Percentiles rank a stretch among this genome's conserved stretches.
phyloP scores from a whole-genome alignment of 2,797 vertebrate genomes.

The Sylvilagus floridanus region DNA sequence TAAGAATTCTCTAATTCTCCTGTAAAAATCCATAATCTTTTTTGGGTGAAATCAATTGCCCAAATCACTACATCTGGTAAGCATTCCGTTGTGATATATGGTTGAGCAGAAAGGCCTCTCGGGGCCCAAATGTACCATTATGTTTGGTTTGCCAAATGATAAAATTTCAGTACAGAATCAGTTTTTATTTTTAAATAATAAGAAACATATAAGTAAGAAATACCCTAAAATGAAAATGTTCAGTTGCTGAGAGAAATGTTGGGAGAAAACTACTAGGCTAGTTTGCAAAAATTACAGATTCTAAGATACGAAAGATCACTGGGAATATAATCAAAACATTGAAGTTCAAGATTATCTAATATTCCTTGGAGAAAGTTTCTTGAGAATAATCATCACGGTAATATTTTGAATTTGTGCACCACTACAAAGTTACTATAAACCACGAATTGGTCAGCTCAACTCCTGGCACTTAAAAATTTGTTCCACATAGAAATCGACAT shows the following conservation, averaged over 20 bases:
- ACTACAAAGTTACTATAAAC: background rate
- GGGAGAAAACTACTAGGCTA: constrained; percentile 32
- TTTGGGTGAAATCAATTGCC: background rate
- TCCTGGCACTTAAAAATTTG: background rate
- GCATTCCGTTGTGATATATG: background rate
- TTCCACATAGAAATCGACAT: background rate
- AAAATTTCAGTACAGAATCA: constrained; percentile 79
- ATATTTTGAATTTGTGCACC: background rate
- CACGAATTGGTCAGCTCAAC: background rate
- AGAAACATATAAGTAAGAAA: constrained; percentile 48
- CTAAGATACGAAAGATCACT: constrained; percentile 14
- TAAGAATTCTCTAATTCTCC: background rate
- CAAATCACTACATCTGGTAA: constrained; percentile 61
- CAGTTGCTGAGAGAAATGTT: constrained; percentile 24
- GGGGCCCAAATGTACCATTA: constrained; percentile 58
- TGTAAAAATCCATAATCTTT: background rate
- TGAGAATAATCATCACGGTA: background rate
- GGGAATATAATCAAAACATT: constrained; percentile 35
- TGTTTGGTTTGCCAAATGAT: constrained; percentile 76
- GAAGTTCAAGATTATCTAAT: constrained; percentile 17
- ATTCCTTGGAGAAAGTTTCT: background rate
- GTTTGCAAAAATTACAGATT: constrained; percentile 62
- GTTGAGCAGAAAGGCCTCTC: constrained; percentile 27
- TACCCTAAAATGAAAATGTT: constrained; percentile 64
- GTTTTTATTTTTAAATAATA: constrained; percentile 44